Conservation (phyloP, 2,888 invertebrate species). For the Xestia xanthographa region DNA sequence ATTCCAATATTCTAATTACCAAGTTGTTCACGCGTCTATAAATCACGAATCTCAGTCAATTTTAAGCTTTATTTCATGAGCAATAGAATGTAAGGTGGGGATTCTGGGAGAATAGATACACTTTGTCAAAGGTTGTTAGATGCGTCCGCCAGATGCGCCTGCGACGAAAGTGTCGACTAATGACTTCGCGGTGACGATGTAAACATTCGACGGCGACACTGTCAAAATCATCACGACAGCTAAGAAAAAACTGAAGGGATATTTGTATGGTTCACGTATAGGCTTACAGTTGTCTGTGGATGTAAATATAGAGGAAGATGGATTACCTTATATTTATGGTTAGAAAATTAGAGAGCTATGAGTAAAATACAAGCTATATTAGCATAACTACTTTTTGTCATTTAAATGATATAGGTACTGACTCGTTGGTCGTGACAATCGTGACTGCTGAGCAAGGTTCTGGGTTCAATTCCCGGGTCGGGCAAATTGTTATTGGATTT, state of each 20-base stretch:
- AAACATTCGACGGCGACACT: conserved; percentile 83
- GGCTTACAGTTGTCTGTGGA: conserved; percentile 53
- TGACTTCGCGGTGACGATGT: conserved; percentile 87
- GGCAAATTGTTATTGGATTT: not conserved
- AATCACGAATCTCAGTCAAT: not conserved
- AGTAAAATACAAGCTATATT: not conserved
- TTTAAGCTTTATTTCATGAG: not conserved
- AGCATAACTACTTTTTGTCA: not conserved
- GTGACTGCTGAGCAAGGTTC: not conserved
- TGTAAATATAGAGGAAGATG: conserved; percentile 32
- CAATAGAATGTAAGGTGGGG: not conserved
- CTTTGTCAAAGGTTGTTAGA: conserved; percentile 63
- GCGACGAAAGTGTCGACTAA: conserved; percentile 85
- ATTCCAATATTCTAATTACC: conserved; percentile 72
- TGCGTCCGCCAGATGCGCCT: conserved; percentile 84
- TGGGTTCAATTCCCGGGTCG: not conserved
- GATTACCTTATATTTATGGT: conserved; percentile 24
- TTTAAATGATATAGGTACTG: not conserved
- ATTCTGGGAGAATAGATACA: conserved; percentile 7
- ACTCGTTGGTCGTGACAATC: not conserved
- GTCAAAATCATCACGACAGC: conserved; percentile 84
- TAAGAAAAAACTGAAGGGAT: conserved; percentile 73
- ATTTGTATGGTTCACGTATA: conserved; percentile 72
- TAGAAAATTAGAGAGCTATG: not conserved
- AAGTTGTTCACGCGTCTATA: conserved; percentile 7